Conservation (phyloP, 2,113 vertebrate species). For the Sinocyclocheilus anshuiensis region DNA sequence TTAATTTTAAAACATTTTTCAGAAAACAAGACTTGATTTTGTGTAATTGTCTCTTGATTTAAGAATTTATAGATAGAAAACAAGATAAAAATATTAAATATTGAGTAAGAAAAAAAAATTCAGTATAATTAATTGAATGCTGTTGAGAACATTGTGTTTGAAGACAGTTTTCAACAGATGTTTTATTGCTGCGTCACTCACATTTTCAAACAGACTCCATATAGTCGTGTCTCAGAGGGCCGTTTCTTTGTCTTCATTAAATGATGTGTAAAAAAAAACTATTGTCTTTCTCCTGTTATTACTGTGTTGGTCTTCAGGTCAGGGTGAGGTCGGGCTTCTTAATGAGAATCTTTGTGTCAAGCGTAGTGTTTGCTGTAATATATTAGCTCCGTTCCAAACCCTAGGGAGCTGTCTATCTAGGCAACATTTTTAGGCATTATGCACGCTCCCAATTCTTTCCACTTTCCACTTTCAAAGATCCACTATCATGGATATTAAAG, state of each 20-base stretch:
- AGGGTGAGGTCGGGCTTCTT: slow-evolving; percentile 8
- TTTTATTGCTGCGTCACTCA: background rate
- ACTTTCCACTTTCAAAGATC: background rate
- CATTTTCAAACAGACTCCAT: background rate
- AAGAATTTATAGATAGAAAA: background rate
- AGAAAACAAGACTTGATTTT: background rate
- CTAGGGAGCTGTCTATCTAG: background rate
- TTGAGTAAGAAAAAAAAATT: background rate
- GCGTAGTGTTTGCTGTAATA: background rate
- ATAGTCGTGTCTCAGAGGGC: slow-evolving; percentile 19
- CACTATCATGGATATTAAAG: background rate
- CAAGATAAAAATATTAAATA: background rate
- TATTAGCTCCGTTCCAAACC: background rate
- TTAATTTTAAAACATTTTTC: background rate
- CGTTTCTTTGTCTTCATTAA: background rate
- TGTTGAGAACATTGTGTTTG: background rate
- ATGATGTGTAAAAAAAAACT: slow-evolving; percentile 3
- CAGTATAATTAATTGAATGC: background rate
- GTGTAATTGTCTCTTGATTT: background rate
- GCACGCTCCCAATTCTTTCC: background rate
- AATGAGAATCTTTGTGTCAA: slow-evolving; percentile 13
- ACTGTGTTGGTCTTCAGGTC: slow-evolving; percentile 11
- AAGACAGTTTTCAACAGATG: background rate
- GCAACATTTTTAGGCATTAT: background rate
- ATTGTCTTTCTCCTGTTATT: slow-evolving; percentile 4